Conservation (phyloP, 2,888 invertebrate genomes). For the Erebia palarica region DNA sequence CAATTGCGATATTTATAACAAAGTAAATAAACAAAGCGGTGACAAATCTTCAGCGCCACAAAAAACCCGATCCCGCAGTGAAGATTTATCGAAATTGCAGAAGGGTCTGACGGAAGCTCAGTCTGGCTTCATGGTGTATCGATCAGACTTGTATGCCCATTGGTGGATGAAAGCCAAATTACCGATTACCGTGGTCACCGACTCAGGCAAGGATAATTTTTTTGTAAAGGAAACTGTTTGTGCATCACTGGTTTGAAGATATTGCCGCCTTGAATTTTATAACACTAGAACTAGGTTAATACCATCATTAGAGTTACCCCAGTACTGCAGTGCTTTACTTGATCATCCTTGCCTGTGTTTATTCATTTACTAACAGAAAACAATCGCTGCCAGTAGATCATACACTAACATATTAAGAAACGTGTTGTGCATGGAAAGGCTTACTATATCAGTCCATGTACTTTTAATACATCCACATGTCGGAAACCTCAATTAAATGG, state of each 20-base stretch:
- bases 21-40: slow-evolving; percentile 52
- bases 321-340: slow-evolving; percentile 82
- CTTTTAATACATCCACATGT: slow-evolving; percentile 36
- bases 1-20: slow-evolving; percentile 63
- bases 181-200: slow-evolving; percentile 84
- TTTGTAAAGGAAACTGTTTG: slow-evolving; percentile 82
- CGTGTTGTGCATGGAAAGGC: slow-evolving; percentile 71
- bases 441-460: slow-evolving; percentile 47
- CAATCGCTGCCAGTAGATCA: slow-evolving; percentile 73
- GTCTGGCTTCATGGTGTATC: slow-evolving; percentile 84
- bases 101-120: slow-evolving; percentile 67
- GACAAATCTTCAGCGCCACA: slow-evolving; percentile 52
- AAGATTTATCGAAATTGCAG: slow-evolving; percentile 74
- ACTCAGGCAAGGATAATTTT: slow-evolving; percentile 83
- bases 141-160: slow-evolving; percentile 93
- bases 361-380: slow-evolving; percentile 78
- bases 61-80: slow-evolving; percentile 73
- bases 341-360: slow-evolving; percentile 84
- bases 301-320: slow-evolving; percentile 76
- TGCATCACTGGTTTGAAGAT: slow-evolving; percentile 80
- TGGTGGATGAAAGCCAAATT: slow-evolving; percentile 96
- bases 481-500: slow-evolving; percentile 38
- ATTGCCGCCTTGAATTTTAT: slow-evolving; percentile 80
- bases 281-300: slow-evolving; percentile 79
- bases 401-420: slow-evolving; percentile 66